Conservation (phyloP, 2,888 invertebrate species). For the Thyatira batis region DNA sequence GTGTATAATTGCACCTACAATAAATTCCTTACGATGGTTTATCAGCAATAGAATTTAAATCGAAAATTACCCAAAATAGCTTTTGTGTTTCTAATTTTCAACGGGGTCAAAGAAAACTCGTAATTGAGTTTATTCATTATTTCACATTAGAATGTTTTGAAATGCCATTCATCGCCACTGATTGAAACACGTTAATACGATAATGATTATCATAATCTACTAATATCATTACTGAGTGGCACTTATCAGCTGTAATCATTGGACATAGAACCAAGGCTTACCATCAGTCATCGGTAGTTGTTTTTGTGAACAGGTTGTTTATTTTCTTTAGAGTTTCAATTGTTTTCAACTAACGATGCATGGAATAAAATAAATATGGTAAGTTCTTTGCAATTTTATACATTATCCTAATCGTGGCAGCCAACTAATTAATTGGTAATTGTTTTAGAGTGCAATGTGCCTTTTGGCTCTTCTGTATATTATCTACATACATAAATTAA, state of each 20-base stretch:
- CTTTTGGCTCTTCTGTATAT: too few relatives aligned
- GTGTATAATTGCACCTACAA: too few relatives aligned
- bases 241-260: constrained; percentile 59
- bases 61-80: too few relatives aligned
- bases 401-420: too few relatives aligned
- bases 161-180: constrained; percentile 39
- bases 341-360: constrained; percentile 28
- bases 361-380: constrained; percentile 37
- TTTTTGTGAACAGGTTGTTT: constrained; percentile 21
- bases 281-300: constrained; percentile 32
- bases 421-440: background rate
- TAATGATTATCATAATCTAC: constrained; percentile 57
- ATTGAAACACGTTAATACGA: constrained; percentile 41
- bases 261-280: constrained; percentile 23
- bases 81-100: too few relatives aligned
- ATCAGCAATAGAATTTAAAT: too few relatives aligned
- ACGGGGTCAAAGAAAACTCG: too few relatives aligned
- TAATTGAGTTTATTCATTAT: background rate
- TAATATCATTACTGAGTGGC: constrained; percentile 57
- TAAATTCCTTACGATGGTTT: too few relatives aligned
- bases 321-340: constrained; percentile 25
- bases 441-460: background rate
- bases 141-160: constrained; percentile 13
- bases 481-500: too few relatives aligned
- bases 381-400: constrained; percentile 14